Conservation (phyloP, 1,140 invertebrate species). For the Diploscapter pachys region DNA sequence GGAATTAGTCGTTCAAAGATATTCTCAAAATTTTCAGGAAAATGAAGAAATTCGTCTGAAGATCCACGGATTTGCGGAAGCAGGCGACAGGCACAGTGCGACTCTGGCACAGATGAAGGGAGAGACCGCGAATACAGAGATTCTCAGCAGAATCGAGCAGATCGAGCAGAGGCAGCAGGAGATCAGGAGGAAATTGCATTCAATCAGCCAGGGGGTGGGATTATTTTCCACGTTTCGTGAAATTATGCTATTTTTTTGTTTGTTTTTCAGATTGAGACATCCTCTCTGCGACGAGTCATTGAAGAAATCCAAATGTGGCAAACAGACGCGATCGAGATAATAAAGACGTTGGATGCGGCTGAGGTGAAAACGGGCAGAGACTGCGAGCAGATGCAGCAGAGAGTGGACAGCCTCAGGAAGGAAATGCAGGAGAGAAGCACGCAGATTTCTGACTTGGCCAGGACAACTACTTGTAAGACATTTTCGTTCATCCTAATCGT, state of each 20-base stretch:
- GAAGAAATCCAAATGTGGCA: slow-evolving; percentile 42
- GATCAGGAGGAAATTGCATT: slow-evolving; percentile 17
- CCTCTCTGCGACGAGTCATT: slow-evolving; percentile 15
- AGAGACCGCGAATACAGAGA: slow-evolving; percentile 13
- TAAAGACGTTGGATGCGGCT: slow-evolving; percentile 23
- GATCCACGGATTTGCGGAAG: slow-evolving; percentile 11
- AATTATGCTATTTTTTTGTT: background rate
- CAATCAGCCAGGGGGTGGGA: slow-evolving; percentile 19
- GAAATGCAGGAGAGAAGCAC: too few relatives aligned
- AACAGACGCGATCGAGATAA: slow-evolving; percentile 25
- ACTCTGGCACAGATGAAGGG: slow-evolving; percentile 9
- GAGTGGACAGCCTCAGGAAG: too few relatives aligned
- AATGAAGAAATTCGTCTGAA: slow-evolving; percentile 6
- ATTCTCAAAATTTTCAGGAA: slow-evolving; percentile 3
- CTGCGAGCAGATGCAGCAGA: too few relatives aligned
- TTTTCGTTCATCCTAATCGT: too few relatives aligned
- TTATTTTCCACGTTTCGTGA: slow-evolving; percentile 5
- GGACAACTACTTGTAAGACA: too few relatives aligned
- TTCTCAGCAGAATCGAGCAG: slow-evolving; percentile 13
- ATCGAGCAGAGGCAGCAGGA: slow-evolving; percentile 11
- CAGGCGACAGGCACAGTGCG: slow-evolving; percentile 10
- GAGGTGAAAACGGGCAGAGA: slow-evolving; percentile 7
- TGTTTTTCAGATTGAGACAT: background rate
- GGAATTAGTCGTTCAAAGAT: too few relatives aligned
- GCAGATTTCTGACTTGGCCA: too few relatives aligned